Base-by-base conservation (phyloP, 2,888 invertebrate genomes). In the Myopa testacea region DNA sequence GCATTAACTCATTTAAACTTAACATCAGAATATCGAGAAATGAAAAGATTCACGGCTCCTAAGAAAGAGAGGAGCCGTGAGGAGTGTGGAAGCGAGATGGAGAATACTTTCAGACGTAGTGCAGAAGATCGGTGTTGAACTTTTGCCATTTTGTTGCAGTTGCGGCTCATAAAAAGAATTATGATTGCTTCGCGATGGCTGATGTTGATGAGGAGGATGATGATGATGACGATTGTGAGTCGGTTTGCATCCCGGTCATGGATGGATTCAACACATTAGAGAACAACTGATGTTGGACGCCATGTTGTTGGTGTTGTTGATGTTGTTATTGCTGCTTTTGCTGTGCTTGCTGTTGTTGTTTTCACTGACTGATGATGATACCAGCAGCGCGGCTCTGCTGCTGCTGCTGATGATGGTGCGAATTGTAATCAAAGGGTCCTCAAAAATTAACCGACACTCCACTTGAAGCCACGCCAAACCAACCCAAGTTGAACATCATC, bases 271-370 rank as follows among this genome's bases (percentile, higher is more conserved):
- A 65, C 37, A 75, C 68, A 68, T 65, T 71, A 65, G 71, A 77
- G 77, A 55, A 34, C 77, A 60, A 62, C 68, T 70, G 68, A 19
- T 12, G 38, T 75, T 52, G 65, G 37, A 38, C 67, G 58, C 26
- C 62, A 62, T 60, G 68, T 62, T 72, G 55, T 12, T 14, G n/a
- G 16, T 58, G 58, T n/a, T 14, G n/a, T 58, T 58, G 58, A 14
- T n/a, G 16, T 69, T 60, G 58, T 60, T 60, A 58, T 60, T 69
- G 19, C 50, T 16, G n/a, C 68, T 38, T 38, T n/a, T 79, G 78
- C 76, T 78, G 79, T 78, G 78, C 78, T 75, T 78, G 78, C 80
- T 77, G 68, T 74, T 77, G 72, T 55, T 70, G 65, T 37, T 77
- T 45, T 55, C 1, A 5, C 14, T 63, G 26, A 37, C 26, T 71